These are phyloP conservation scores for Mythimna loreyi DNA, from an alignment of 2,888 invertebrate genomes.

Conservation along the genomic window DNA sequence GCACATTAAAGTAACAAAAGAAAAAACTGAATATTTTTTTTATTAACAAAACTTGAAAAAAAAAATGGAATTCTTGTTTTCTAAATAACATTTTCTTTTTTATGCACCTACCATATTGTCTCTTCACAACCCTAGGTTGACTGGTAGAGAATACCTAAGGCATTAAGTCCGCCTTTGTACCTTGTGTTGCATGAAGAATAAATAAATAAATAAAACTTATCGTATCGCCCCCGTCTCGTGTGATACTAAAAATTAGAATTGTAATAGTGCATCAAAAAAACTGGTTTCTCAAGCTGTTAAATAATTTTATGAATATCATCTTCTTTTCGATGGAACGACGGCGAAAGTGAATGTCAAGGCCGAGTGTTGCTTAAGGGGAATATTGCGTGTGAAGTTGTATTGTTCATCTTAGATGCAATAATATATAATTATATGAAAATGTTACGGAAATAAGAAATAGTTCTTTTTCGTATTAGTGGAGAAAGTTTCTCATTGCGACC, in stretches of 20 bases:
- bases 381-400: neutral
- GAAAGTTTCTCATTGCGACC: no score
- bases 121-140: no score
- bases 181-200: no score
- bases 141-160: no score
- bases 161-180: no score
- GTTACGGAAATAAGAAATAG: neutral
- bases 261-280: constrained; percentile 30
- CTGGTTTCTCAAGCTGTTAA: constrained; percentile 68
- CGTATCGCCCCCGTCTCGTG: constrained; percentile 41
- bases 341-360: constrained; percentile 80
- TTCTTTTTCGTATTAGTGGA: no score
- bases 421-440: neutral
- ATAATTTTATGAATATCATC: constrained; percentile 67
- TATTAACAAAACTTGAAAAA: neutral
- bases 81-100: no score
- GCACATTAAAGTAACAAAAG: no score
- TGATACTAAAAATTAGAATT: neutral
- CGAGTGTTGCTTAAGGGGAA: constrained; percentile 11
- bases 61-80: no score
- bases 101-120: no score
- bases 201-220: no score
- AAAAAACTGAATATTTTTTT: no score
- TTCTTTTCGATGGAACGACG: constrained; percentile 57
- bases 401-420: neutral